A percentile compares a stretch with the other conserved stretches of the same genome.
These are phyloP conservation scores for Campaea margaritaria DNA, from an alignment of 2,888 invertebrate species.

Conservation along the genomic window DNA sequence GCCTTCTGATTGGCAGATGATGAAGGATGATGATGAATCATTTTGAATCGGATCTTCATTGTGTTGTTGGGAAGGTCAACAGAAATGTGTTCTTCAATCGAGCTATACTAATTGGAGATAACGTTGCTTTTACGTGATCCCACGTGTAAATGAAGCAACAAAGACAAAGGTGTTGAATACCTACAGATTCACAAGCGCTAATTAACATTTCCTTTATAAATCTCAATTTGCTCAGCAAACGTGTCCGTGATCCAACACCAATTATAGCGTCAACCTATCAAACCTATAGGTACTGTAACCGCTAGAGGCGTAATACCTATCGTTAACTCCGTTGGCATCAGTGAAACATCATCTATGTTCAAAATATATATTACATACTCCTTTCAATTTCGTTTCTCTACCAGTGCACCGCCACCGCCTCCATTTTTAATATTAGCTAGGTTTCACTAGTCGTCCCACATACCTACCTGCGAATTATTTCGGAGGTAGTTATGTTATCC, in stretches of 20 bases:
- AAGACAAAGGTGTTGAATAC: neutral
- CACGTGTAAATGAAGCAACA: constrained; percentile 3
- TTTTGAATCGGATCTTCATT: neutral
- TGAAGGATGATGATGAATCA: too few species aligned
- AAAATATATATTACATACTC: neutral
- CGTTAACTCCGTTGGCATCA: neutral
- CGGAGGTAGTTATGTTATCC: too few species aligned
- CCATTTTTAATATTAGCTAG: too few species aligned
- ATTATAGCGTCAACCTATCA: constrained; percentile 19
- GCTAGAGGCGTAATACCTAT: neutral
- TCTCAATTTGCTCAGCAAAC: constrained; percentile 22
- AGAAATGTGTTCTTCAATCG: neutral
- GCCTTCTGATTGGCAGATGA: too few species aligned
- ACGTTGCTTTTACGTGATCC: constrained; percentile 1
- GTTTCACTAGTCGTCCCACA: too few species aligned
- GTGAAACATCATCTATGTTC: neutral
- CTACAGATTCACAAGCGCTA: constrained; percentile 5
- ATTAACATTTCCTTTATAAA: constrained; percentile 12
- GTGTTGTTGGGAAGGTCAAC: neutral
- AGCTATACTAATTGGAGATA: neutral
- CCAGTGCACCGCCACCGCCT: too few species aligned
- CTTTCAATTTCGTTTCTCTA: too few species aligned
- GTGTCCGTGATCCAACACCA: constrained; percentile 21
- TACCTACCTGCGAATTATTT: too few species aligned
- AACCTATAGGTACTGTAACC: neutral